Evolutionary conservation across 2,797 vertebrate genomes (phyloP), one percentile per base, ranked within the genome.

Genomic region (Gila robusta): DNA sequence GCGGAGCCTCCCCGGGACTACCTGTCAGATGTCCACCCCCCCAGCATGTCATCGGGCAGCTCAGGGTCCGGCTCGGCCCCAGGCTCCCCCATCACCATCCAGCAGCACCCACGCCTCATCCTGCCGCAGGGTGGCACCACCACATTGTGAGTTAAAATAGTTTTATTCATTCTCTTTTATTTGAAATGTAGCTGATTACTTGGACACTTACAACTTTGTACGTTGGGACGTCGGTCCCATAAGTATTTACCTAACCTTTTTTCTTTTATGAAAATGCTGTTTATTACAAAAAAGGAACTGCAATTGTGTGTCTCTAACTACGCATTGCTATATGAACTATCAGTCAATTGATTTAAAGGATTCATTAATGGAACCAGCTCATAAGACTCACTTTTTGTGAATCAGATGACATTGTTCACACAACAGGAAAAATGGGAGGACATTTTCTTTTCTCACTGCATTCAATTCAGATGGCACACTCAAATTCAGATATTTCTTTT

Each of bases 41-140:
- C 98, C 85, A 99, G 98, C 71, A 96, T 97, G 91, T 98, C 98
- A 39, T 98, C 98, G 0, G 97, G 96, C 39, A 99, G 98, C 92
- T 99, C 98, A 2, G 97, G 96, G 1, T 99, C 98, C 0, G 97
- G 96, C 78, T 98, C 98, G 88, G 97, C 97, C 88, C 98, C 97
- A 92, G 98, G 97, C 91, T 99, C 98, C 2, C 98, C 98, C 49
- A 95, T 99, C 91, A 96, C 97, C 67, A 93, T 97, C 79, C 98
- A 97, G 92, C 98, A 98, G 77, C 96, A 97, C 87, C 96, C 97
- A 1, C 94, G 97, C 64, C 96, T 98, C 91, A 94, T 98, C 87
- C 95, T 98, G n/a, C 93, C 97, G 70, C 96, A 97, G 85, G 96
- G 93, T 28, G 95, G 96, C 86, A 94, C 94, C 83, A 96, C 95